Percentiles rank a stretch among this genome's conserved stretches.
Conservation (phyloP, 92 coral and sea anemone species). For the Epizoanthus stellaris region DNA sequence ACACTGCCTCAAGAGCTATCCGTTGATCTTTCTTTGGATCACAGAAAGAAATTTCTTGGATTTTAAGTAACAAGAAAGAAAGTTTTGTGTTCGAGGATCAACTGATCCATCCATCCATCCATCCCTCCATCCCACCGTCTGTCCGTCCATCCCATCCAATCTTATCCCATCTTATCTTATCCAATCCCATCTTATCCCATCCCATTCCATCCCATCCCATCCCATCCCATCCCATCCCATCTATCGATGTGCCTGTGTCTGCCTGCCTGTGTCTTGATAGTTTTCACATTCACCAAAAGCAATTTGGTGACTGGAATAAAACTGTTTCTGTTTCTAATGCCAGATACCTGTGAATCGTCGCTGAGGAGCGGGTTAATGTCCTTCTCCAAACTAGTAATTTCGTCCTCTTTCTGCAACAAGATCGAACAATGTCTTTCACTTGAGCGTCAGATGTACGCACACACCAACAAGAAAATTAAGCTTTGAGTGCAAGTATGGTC, state of each 20-base stretch:
- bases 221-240: background rate
- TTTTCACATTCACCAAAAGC: background rate
- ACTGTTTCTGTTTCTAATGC: background rate
- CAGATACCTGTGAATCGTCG: conserved; percentile 94
- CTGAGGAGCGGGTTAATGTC: conserved; percentile 98
- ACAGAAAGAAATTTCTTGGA: too few relatives aligned
- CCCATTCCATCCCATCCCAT: background rate
- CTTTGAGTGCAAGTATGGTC: too few relatives aligned
- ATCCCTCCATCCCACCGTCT: background rate
- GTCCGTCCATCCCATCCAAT: background rate
- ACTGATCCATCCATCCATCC: too few relatives aligned
- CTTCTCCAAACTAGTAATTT: conserved; percentile 89
- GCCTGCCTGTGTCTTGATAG: background rate
- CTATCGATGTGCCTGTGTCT: background rate
- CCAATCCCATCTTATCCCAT: too few relatives aligned
- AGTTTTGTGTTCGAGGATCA: too few relatives aligned
- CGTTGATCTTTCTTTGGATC: too few relatives aligned
- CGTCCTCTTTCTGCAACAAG: conserved; percentile 88
- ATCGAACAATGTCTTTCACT: background rate
- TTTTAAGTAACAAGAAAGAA: too few relatives aligned
- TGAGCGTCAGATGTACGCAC: background rate
- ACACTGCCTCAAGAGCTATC: too few relatives aligned
- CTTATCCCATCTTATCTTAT: too few relatives aligned
- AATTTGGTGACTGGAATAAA: background rate
- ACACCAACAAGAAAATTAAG: too few relatives aligned